A percentile compares a stretch with the other conserved stretches of the same genome.
These are phyloP conservation scores for Perognathus longimembris DNA, from an alignment of 2,113 vertebrate genomes.

Conservation along the genomic window DNA sequence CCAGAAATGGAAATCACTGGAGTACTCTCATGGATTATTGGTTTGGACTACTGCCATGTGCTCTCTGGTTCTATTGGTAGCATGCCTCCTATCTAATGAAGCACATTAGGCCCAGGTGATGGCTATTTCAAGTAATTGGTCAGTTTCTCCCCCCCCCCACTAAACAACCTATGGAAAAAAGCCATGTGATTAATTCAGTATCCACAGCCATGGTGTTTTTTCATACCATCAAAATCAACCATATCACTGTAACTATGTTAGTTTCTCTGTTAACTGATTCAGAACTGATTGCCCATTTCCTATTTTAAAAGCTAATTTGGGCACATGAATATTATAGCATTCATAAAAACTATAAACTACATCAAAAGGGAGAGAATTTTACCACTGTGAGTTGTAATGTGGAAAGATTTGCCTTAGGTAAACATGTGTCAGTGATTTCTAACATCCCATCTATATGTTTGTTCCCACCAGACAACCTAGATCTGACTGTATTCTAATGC, in stretches of 20 bases:
- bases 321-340: background rate
- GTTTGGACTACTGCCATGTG: background rate
- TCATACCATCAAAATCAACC: background rate
- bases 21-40: background rate
- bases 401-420: background rate
- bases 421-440: background rate
- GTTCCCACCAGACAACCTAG: background rate
- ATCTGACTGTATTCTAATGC: background rate
- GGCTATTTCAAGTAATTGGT: background rate
- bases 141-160: background rate
- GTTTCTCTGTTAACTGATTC: too few species aligned
- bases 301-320: constrained; percentile 1
- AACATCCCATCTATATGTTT: background rate
- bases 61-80: background rate
- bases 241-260: background rate
- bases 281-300: background rate
- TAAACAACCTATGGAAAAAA: background rate
- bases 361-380: background rate
- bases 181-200: background rate
- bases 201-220: background rate
- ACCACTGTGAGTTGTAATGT: constrained; percentile 15
- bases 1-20: background rate
- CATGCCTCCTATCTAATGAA: background rate
- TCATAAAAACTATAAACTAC: background rate
- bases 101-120: background rate